Evolutionary conservation across 2,888 invertebrate species (phyloP).

Genomic region (Orthosia gothica): DNA sequence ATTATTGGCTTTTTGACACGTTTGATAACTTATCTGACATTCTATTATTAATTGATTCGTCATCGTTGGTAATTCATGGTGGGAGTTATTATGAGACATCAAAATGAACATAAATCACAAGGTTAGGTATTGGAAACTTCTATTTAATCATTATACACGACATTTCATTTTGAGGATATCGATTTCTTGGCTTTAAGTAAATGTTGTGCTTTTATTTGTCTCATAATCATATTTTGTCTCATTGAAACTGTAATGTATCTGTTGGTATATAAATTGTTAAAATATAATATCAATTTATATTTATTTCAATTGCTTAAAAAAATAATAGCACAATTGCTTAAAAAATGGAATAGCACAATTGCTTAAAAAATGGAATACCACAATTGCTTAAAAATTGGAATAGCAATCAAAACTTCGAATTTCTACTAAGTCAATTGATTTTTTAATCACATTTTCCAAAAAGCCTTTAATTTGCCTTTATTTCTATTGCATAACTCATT

Average conservation of each 20-base stretch:
- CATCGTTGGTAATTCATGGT: slow-evolving; percentile 40
- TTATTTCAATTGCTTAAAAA: neutral
- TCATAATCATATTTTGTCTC: neutral
- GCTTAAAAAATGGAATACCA: too few relatives aligned
- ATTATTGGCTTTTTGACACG: slow-evolving; percentile 74
- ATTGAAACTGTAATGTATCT: neutral
- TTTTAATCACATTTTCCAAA: neutral
- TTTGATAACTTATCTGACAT: slow-evolving; percentile 64
- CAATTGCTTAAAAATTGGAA: neutral
- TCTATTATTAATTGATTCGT: slow-evolving; percentile 56
- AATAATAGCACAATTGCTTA: neutral
- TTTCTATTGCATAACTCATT: slow-evolving; percentile 29
- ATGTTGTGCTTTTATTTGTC: neutral
- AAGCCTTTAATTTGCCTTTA: neutral
- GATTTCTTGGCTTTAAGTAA: neutral
- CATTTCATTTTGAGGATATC: neutral
- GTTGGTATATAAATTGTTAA: neutral
- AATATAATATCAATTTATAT: neutral
- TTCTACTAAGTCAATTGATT: neutral
- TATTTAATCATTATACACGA: neutral
- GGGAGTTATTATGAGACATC: slow-evolving; percentile 16
- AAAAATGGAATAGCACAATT: too few relatives aligned
- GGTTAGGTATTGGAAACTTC: neutral
- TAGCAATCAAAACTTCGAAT: neutral
- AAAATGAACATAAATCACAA: slow-evolving; percentile 17